phyloP scores from a whole-genome alignment of 1,140 invertebrate species.

The Samia ricini region DNA sequence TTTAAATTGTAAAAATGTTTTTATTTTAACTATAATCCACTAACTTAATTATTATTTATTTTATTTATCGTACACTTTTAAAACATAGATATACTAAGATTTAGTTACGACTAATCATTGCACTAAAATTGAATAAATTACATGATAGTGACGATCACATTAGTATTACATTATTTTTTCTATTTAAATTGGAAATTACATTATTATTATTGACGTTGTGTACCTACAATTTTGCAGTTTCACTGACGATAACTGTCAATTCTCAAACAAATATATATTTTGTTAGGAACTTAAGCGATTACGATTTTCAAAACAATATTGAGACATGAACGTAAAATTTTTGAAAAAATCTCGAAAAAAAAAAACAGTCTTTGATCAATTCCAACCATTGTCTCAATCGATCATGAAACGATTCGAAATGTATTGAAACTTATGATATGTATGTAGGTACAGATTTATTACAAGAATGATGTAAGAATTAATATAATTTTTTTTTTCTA shows the following conservation, averaged over 20 bases:
- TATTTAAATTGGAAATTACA: conserved; percentile 43
- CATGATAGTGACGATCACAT: conserved; percentile 63
- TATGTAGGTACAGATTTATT: conserved; percentile 34
- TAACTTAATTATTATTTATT: conserved; percentile 61
- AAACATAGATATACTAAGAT: conserved; percentile 47
- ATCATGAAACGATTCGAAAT: conserved; percentile 28
- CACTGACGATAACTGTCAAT: conserved; percentile 27
- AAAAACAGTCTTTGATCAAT: conserved; percentile 74
- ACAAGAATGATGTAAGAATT: conserved; percentile 12
- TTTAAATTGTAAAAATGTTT: conserved; percentile 58
- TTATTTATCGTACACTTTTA: conserved; percentile 63
- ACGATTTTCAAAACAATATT: conserved; percentile 16
- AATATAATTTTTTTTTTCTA: conserved; percentile 33
- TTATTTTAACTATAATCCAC: conserved; percentile 46
- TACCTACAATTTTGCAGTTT: conserved; percentile 40
- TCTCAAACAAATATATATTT: conserved; percentile 22
- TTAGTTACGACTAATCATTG: conserved; percentile 75
- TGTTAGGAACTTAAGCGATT: conserved; percentile 43
- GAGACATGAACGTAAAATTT: conserved; percentile 25
- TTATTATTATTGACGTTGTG: conserved; percentile 21
- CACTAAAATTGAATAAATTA: conserved; percentile 76
- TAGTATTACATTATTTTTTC: conserved; percentile 16
- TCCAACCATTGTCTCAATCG: conserved; percentile 56
- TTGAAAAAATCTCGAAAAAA: conserved; percentile 47
- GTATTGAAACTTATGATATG: conserved; percentile 36